Percentiles rank a stretch among this genome's conserved stretches.
Evolutionary conservation across 2,888 invertebrate species (phyloP).

Genomic region (Xanthorhoe spadicearia): DNA sequence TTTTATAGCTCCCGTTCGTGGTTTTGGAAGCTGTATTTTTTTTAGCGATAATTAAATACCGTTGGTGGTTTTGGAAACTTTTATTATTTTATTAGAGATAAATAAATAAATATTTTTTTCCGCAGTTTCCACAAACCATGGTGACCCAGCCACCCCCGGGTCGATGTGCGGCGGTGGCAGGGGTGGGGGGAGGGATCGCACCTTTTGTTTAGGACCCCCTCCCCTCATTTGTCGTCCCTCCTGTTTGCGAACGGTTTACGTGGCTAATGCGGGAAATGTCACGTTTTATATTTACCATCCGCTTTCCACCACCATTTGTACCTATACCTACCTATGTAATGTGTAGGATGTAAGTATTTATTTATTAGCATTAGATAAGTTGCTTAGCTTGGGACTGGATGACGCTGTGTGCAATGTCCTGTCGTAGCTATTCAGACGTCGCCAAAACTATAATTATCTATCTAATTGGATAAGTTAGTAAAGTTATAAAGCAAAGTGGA

Average conservation of each 20-base stretch:
- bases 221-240: conserved; percentile 76
- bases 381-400: too few relatives aligned
- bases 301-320: conserved; percentile 30
- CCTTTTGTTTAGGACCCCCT: conserved; percentile 83
- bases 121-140: conserved; percentile 36
- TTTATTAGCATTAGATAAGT: too few relatives aligned
- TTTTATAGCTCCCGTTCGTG: too few relatives aligned
- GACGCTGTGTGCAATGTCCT: too few relatives aligned
- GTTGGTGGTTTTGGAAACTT: too few relatives aligned
- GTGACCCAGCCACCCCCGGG: conserved; percentile 59
- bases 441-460: too few relatives aligned
- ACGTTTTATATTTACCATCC: conserved; percentile 67
- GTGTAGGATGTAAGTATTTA: neutral
- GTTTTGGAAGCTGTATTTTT: too few relatives aligned
- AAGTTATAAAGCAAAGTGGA: too few relatives aligned
- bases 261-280: conserved; percentile 82
- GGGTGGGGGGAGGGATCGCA: conserved; percentile 70
- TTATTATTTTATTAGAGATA: neutral
- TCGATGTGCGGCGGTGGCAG: conserved; percentile 66
- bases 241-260: conserved; percentile 83
- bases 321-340: neutral
- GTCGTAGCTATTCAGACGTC: too few relatives aligned
- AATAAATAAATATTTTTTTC: conserved; percentile 1
- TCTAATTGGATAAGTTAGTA: too few relatives aligned
- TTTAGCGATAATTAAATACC: too few relatives aligned